Evolutionary conservation across 1,140 invertebrate species (phyloP), one percentile per base, ranked within the genome.

Genomic region (Penaeus chinensis): DNA sequence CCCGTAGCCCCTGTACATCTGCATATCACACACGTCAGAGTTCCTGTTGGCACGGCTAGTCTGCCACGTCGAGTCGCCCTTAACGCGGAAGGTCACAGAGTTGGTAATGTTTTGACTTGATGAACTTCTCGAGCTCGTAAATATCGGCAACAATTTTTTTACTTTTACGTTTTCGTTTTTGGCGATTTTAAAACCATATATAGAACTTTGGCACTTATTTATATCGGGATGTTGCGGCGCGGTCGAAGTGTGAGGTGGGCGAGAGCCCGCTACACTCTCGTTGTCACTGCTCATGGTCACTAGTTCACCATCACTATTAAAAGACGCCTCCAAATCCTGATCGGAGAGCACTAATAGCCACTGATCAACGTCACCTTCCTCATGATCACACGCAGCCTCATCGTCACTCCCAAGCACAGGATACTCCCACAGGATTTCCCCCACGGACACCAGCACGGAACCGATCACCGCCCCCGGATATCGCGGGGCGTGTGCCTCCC

Each of bases 21-120:
- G 82, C 32, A 89, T 60, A 77, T 89, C 89, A 81, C 89, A 84
- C 80, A 87, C 82, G 80, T 87, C 89, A 84, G 89, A 89, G 47
- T 85, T 84, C 77, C 89, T 87, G 37, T 87, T 87, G n/a, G 82
- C 62, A 13, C 66, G 78, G 16, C 87, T 77, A 4, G 71, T 76
- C 84, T 89, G 85, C 74, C 82, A 80, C 32, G 85, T 81, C n/a
- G 85, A 79, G 77, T 87, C 82, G 19, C 71, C 83, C 74, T 87
- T 84, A 13, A 87, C 80, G 32, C 89, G 81, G 65, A 89, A 89
- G 37, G 74, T 87, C 65, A 89, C 89, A 74, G 47, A 82, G 79
- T 74, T 86, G 54, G 69, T 47, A 11, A 80, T 60, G n/a, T 87
- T 81, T 19, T 81, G 80, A 13, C 78, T n/a, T 13, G 83, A 85